These are phyloP conservation scores for Orycteropus afer DNA, from an alignment of 2,113 vertebrate species.

Conservation along the genomic window DNA sequence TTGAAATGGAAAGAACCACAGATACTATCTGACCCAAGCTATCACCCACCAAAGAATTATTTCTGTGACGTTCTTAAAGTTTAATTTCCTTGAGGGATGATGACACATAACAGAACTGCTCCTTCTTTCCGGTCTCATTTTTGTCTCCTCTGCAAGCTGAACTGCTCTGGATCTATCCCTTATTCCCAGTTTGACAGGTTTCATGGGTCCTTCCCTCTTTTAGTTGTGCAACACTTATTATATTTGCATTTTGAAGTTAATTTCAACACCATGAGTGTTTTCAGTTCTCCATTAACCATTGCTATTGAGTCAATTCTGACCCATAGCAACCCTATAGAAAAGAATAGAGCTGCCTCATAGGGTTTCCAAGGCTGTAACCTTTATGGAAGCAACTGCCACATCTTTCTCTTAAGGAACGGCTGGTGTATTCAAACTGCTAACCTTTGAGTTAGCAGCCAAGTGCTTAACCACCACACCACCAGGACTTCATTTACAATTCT, in stretches of 20 bases:
- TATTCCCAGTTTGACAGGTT: not conserved
- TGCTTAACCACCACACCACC: not conserved
- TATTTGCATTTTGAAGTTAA: conserved; percentile 2
- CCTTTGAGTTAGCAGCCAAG: not conserved
- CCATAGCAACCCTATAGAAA: not conserved
- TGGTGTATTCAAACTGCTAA: not conserved
- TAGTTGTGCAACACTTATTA: not conserved
- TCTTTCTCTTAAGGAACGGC: not conserved
- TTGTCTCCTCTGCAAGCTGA: not conserved
- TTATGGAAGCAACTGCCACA: not conserved
- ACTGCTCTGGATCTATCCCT: not conserved
- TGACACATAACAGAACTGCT: not conserved
- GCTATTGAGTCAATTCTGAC: not conserved
- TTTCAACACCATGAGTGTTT: not conserved
- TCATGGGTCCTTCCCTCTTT: not conserved
- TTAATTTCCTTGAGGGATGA: not conserved
- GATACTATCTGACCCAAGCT: not conserved
- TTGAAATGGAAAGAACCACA: not conserved
- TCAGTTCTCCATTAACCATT: not conserved
- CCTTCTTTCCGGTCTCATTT: conserved; percentile 1
- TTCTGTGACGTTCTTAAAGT: conserved; percentile 33
- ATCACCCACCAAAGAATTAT: conserved; percentile 5
- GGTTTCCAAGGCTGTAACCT: not conserved
- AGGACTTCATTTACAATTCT: not conserved
- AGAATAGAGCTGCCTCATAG: not conserved